These are phyloP conservation scores for Brachylomia viminalis DNA, from an alignment of 2,888 invertebrate species.

Conservation along the genomic window DNA sequence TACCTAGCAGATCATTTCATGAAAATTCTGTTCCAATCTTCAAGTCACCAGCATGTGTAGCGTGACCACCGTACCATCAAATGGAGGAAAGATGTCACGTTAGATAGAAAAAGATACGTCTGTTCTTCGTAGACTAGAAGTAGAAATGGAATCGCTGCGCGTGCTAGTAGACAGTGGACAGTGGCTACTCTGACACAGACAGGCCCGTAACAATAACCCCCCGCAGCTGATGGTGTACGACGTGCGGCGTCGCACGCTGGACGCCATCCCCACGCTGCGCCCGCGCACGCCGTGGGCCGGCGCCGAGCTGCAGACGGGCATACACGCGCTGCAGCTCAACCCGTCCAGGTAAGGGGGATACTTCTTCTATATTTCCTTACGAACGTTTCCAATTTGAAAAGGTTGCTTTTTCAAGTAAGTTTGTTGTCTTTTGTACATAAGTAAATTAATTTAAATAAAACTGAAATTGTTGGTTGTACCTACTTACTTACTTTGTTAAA, in stretches of 20 bases:
- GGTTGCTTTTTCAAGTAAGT: too few relatives aligned
- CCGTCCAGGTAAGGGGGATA: conserved; percentile 92
- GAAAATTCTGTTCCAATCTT: not conserved
- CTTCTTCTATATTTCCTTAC: too few relatives aligned
- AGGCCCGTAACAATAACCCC: not conserved
- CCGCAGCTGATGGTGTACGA: conserved; percentile 96
- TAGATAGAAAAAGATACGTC: not conserved
- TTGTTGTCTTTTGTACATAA: too few relatives aligned
- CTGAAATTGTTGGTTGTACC: too few relatives aligned
- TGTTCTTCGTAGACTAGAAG: too few relatives aligned
- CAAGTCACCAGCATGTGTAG: not conserved
- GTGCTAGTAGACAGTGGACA: too few relatives aligned
- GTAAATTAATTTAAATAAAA: too few relatives aligned
- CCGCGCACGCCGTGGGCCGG: conserved; percentile 90
- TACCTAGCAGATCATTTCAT: not conserved
- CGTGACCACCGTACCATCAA: not conserved
- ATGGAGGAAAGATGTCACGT: not conserved
- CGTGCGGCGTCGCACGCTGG: conserved; percentile 95
- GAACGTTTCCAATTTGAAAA: too few relatives aligned
- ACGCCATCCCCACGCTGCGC: conserved; percentile 96
- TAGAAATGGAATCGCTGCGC: not conserved
- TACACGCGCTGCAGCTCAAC: conserved; percentile 98
- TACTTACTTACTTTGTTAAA: too few relatives aligned
- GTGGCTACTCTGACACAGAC: too few relatives aligned
- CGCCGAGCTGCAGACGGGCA: conserved; percentile 95